Base-by-base conservation (phyloP, 2,888 invertebrate genomes). In the Polyploca ridens region DNA sequence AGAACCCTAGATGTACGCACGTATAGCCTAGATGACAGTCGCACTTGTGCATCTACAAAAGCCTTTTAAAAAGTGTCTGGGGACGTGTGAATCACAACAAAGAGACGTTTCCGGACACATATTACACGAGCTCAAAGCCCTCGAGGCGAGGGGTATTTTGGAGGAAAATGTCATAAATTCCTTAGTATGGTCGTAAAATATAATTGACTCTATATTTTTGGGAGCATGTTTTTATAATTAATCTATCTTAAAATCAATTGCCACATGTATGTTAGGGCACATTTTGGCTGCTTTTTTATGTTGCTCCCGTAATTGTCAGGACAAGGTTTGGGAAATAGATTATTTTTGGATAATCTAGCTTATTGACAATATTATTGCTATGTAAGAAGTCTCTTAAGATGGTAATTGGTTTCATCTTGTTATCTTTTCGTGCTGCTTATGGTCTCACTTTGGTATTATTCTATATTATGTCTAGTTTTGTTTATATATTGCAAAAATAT, bases 11-110 rank as follows among this genome's bases (percentile, higher is more conserved):
- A n/a, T 33, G 16, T 35, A 59, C 35, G 11, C 59, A 35, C n/a
- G 7, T 59, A n/a, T 16, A 59, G 59, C n/a, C 62, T 54, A 38
- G 73, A 75, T 84, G 86, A 85, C 81, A 85, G 78, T 74, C 81
- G 74, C 86, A 89, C 91, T 91, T 90, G 82, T 87, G 81, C 81
- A 69, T 67, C 67, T 74, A 87, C 88, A 89, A 92, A 92, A 89
- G 90, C 76, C 84, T 90, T 91, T 91, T 84, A 85, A 90, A 88
- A 89, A 88, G 87, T 87, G 91, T 91, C 91, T 91, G 86, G 88
- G 79, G 80, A 84, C 81, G 86, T 83, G 87, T 86, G 90, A 88
- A 88, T 86, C 85, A 78, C 83, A 82, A 89, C 89, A 89, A 88
- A 88, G 85, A 74, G 73, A 63, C 69, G 75, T 72, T 81, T 82